Evolutionary conservation across 64 coral and sea anemone genomes (phyloP), one percentile per base, ranked within the genome.

Genomic region (Astreopora myriophthalma): DNA sequence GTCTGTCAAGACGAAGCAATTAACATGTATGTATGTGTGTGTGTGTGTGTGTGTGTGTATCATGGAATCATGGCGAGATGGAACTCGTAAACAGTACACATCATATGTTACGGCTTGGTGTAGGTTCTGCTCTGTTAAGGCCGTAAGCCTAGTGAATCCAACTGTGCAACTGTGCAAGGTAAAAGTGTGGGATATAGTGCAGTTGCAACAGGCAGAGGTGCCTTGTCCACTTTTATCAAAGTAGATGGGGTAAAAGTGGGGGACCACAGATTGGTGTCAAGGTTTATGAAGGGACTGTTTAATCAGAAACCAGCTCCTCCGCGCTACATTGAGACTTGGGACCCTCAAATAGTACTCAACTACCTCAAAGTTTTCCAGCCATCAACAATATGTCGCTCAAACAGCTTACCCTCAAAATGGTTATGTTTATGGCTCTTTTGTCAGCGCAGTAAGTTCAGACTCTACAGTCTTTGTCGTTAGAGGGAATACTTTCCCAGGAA

Each of bases 361-460:
- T n/a, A n/a, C n/a, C n/a, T n/a, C n/a, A n/a, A n/a, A n/a, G n/a
- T n/a, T n/a, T n/a, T n/a, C n/a, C n/a, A n/a, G 35, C 33, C 63
- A 36, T 48, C 60, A 52, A 63, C 51, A 61, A 90, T 25, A 42
- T 90, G 48, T 66, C 74, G 1, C 88, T 90, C 39, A 90, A 90
- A 35, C 49, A 28, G 10, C 49, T 90, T 25, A 90, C 88, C 40
- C 74, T 27, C 25, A 90, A 90, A 49, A 30, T 84, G 34, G 76
- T 92, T 9, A 73, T 92, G 77, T 28, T 92, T 72, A 92, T 92
- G 89, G 66, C 77, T 35, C 64, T 91, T 8, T 31, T 80, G 51
- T 91, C 89, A 71, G 89, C 89, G 34, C 78, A 84, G 65, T 71
- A 76, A 84, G 83, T 68, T 36, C 85, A 87, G 22, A 87, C 85